These are phyloP conservation scores for Pygmarrhopalites habei DNA, from an alignment of 1,140 invertebrate species.

Conservation along the genomic window DNA sequence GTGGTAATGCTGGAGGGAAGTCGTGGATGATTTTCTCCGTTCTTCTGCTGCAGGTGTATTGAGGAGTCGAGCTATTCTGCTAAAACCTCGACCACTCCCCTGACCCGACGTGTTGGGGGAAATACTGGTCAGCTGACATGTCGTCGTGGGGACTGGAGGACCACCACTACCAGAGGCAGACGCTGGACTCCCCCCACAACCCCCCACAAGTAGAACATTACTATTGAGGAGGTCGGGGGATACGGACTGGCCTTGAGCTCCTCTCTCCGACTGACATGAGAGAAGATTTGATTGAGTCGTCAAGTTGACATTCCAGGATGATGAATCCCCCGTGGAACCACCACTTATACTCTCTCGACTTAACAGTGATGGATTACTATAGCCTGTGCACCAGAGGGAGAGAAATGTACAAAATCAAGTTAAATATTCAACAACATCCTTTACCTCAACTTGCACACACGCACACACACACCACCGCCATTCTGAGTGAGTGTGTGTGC, in stretches of 20 bases:
- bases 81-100: constrained; percentile 48
- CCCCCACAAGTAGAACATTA: not conserved
- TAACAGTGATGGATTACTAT: not conserved
- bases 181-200: not conserved
- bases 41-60: constrained; percentile 56
- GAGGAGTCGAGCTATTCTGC: constrained; percentile 59
- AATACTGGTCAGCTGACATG: not conserved
- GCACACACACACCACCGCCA: too few relatives aligned
- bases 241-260: too few relatives aligned
- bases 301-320: constrained; percentile 7
- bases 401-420: not conserved
- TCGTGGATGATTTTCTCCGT: not conserved
- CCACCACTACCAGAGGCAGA: not conserved
- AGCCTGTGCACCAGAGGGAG: constrained; percentile 4
- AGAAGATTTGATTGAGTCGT: too few relatives aligned
- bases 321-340: not conserved
- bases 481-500: too few relatives aligned
- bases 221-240: not conserved
- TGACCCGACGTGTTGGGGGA: not conserved
- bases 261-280: too few relatives aligned
- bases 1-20: constrained; percentile 1
- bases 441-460: too few relatives aligned
- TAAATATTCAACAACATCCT: too few relatives aligned
- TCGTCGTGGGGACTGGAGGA: not conserved
- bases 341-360: not conserved